Base-by-base conservation (phyloP, 2,888 invertebrate species). In the Pyrgus malvae region DNA sequence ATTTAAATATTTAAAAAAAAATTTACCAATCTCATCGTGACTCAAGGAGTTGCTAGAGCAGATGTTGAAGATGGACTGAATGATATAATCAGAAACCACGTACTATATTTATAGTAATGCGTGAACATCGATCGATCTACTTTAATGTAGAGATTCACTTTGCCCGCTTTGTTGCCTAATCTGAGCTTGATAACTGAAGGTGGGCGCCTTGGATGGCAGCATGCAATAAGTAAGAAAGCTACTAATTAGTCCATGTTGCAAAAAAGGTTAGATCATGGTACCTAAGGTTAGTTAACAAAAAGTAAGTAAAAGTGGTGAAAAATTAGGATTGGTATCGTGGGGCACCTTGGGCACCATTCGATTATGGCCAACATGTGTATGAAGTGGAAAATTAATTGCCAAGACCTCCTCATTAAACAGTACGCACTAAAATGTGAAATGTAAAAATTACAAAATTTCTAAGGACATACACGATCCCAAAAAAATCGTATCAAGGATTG, bases 81-180 rank as follows among this genome's bases (percentile, higher is more conserved):
- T 89, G 88, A 85, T 85, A 78, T 76, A 68, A 68, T 74, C 66
- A 62, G 59, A 66, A 62, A 69, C 59, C 65, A 64, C 69, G 70
- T 72, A 75, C 76, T 74, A 74, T 89, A 85, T 89, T 80, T 88
- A 88, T 88, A 89, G 71, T 66, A 66, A 70, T 74, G 72, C 67
- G 67, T 56, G 61, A 66, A 66, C 58, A 65, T 61, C 57, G 58
- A 78, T 80, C 76, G 82, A 83, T 85, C 81, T 80, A 84, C 72
- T 80, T 86, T 68, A 66, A 69, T 65, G 70, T 63, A 57, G 62
- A 71, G 75, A 69, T 69, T 69, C 48, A 64, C 72, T 66, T 65
- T 80, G 80, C 82, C 80, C 71, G 72, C 63, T 61, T 62, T 67
- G 64, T 89, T 87, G 81, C 83, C 68, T 80, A 80, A 88, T 80